Evolutionary conservation across 2,888 invertebrate genomes (phyloP).

Genomic region (Acronicta alni): DNA sequence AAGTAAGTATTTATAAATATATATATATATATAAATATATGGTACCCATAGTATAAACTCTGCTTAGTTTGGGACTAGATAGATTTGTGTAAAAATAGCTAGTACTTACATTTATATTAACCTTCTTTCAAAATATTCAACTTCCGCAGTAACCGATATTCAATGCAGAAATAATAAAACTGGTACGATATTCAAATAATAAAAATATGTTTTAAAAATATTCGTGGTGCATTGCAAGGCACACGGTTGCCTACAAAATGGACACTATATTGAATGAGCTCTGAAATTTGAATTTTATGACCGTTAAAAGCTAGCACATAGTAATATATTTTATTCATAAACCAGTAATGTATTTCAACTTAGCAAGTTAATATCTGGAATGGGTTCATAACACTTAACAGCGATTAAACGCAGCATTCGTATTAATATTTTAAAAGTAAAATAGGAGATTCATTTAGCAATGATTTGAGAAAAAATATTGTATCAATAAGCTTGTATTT

Average conservation of each 20-base stretch:
- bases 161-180: conserved; percentile 3
- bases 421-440: conserved; percentile 9
- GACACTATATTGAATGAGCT: conserved; percentile 31
- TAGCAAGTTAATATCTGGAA: conserved; percentile 33
- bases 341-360: conserved; percentile 45
- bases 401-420: conserved; percentile 21
- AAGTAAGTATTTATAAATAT: too few relatives aligned
- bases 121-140: neutral
- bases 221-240: conserved; percentile 20
- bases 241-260: conserved; percentile 30
- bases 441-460: conserved; percentile 10
- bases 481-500: neutral
- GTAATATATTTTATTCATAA: conserved; percentile 54
- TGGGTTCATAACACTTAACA: conserved; percentile 22
- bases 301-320: conserved; percentile 44
- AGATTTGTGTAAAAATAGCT: too few relatives aligned
- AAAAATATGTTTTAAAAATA: conserved; percentile 11
- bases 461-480: conserved; percentile 1
- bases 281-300: conserved; percentile 41
- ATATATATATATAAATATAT: too few relatives aligned
- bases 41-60: too few relatives aligned
- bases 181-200: neutral
- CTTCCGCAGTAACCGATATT: neutral
- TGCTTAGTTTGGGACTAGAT: too few relatives aligned
- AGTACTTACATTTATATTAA: neutral